phyloP scores from a whole-genome alignment of 2,797 vertebrate genomes.

The Hydrocynus forskahlii region DNA sequence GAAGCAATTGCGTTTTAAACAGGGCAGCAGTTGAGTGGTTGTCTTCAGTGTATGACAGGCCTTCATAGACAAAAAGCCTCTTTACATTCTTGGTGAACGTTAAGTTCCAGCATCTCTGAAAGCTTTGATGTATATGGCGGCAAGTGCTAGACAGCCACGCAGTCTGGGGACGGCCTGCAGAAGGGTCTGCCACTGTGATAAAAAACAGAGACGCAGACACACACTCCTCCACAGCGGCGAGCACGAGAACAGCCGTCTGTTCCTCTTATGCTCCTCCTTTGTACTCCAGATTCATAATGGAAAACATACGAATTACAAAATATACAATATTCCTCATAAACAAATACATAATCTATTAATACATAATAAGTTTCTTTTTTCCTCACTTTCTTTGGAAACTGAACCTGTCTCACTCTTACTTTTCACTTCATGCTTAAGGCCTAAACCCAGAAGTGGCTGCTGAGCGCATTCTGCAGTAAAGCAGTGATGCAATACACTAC shows the following conservation, averaged over 20 bases:
- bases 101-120: conserved; percentile 20
- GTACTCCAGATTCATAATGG: conserved; percentile 25
- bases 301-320: conserved; percentile 4
- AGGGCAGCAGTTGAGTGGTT: conserved; percentile 20
- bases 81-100: conserved; percentile 45
- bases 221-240: conserved; percentile 36
- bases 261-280: conserved; percentile 2
- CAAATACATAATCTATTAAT: background rate
- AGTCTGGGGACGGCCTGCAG: conserved; percentile 50
- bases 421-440: no score
- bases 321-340: background rate
- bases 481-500: no score
- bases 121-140: conserved; percentile 54
- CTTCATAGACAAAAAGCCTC: conserved; percentile 41
- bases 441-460: no score
- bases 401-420: no score
- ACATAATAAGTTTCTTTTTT: no score
- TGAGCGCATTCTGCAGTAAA: no score
- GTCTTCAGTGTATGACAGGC: conserved; percentile 12
- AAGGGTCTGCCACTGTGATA: conserved; percentile 50
- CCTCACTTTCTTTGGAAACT: no score
- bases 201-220: conserved; percentile 44
- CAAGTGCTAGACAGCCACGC: conserved; percentile 38
- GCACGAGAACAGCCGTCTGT: conserved; percentile 33
- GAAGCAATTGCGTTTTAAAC: conserved; percentile 5